phyloP scores from a whole-genome alignment of 2,888 invertebrate species.

The Boloria euphrosyne region DNA sequence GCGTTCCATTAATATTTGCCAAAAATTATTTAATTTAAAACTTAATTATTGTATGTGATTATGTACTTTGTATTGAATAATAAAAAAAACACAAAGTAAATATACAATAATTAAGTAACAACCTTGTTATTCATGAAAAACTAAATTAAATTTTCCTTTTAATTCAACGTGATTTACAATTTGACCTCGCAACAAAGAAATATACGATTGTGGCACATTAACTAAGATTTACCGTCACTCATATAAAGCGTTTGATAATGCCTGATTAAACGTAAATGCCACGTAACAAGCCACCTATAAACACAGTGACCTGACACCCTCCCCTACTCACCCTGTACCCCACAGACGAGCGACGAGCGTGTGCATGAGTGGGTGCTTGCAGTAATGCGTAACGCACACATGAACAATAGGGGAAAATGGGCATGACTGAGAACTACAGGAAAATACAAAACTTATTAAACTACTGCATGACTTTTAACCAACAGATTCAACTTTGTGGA shows the following conservation, averaged over 20 bases:
- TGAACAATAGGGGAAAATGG: conserved; percentile 24
- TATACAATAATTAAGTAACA: too few species aligned
- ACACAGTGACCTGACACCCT: conserved; percentile 69
- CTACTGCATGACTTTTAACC: neutral
- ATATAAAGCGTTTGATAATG: conserved; percentile 52
- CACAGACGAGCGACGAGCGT: conserved; percentile 10
- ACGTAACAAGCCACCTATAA: conserved; percentile 62
- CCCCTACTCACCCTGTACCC: conserved; percentile 42
- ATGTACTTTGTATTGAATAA: too few species aligned
- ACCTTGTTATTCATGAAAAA: neutral
- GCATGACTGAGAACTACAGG: conserved; percentile 28
- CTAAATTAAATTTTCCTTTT: neutral
- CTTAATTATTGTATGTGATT: too few species aligned
- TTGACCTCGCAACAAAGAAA: conserved; percentile 28
- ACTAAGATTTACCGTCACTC: conserved; percentile 46
- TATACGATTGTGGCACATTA: conserved; percentile 20
- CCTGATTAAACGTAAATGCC: conserved; percentile 57
- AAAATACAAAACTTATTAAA: conserved; percentile 23
- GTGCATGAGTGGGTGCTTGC: conserved; percentile 30
- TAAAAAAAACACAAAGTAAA: neutral
- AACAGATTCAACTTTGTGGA: conserved; percentile 2
- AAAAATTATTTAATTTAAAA: too few species aligned
- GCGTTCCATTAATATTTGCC: neutral
- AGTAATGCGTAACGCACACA: conserved; percentile 34
- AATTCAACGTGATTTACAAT: conserved; percentile 4